Evolutionary conservation across 2,113 vertebrate species (phyloP).

Genomic region (Aspiorhynchus laticeps): DNA sequence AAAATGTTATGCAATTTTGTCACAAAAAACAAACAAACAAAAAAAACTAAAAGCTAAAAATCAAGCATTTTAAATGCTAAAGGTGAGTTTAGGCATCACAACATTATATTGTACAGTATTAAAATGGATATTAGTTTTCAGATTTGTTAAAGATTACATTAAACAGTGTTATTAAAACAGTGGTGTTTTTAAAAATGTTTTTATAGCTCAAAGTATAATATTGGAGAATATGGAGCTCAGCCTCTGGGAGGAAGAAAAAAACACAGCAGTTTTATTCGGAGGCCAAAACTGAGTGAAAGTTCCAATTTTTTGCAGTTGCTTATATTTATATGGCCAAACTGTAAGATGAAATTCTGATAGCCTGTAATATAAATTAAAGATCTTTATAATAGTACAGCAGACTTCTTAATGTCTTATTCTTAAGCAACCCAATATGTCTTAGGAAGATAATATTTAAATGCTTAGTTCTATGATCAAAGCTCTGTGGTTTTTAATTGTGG

Average conservation of each 20-base stretch:
- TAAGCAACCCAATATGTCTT: neutral
- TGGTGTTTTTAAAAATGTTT: too few species aligned
- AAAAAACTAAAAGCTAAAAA: neutral
- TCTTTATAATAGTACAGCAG: neutral
- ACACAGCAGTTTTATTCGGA: neutral
- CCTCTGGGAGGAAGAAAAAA: neutral
- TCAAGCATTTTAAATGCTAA: neutral
- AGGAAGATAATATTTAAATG: neutral
- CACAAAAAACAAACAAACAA: neutral
- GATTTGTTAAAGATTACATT: neutral
- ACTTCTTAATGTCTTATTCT: too few species aligned
- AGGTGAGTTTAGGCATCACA: neutral
- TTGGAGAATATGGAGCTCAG: neutral
- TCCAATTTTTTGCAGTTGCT: neutral
- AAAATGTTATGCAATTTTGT: neutral
- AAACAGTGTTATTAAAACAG: neutral
- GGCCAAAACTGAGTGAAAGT: neutral
- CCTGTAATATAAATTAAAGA: neutral
- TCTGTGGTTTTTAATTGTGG: neutral
- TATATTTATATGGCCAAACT: neutral
- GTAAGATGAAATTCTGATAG: neutral
- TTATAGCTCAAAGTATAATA: neutral
- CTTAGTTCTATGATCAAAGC: neutral
- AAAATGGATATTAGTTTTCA: neutral
- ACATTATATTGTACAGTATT: too few species aligned